Conservation (phyloP, 2,888 invertebrate species). For the Tachina fera region DNA sequence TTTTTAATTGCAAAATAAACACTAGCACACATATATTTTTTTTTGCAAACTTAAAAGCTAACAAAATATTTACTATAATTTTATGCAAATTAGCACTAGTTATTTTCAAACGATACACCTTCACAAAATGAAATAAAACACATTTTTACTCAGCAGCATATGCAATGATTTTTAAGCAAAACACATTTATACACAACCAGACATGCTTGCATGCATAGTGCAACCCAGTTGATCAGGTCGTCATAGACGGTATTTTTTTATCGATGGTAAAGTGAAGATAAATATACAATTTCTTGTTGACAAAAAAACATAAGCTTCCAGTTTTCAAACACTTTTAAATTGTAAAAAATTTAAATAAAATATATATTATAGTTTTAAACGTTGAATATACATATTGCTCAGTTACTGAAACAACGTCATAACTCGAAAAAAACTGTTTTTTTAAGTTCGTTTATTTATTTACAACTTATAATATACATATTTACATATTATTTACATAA, state of each 20-base stretch:
- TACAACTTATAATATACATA: too few species aligned
- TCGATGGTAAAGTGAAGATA: background rate
- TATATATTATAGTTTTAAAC: too few species aligned
- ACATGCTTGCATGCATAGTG: background rate
- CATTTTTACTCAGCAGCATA: background rate
- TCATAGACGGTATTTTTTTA: background rate
- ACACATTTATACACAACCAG: background rate
- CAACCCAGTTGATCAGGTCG: background rate
- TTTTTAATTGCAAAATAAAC: conserved; percentile 55
- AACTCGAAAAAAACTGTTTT: too few species aligned
- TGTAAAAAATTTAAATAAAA: background rate
- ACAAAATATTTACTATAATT: conserved; percentile 53
- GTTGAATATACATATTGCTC: too few species aligned
- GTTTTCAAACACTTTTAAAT: too few species aligned
- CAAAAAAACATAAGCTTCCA: too few species aligned
- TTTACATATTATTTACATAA: too few species aligned
- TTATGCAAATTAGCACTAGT: conserved; percentile 56
- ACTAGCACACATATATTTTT: conserved; percentile 4
- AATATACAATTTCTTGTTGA: too few species aligned
- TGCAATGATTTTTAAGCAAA: conserved; percentile 28
- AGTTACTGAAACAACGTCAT: too few species aligned
- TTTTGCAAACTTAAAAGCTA: background rate
- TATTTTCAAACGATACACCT: conserved; percentile 57
- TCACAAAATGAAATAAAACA: conserved; percentile 6
- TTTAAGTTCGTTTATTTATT: too few species aligned